These are phyloP conservation scores for Ostrea denselamellosa DNA, from an alignment of 1,140 invertebrate genomes.

Conservation along the genomic window DNA sequence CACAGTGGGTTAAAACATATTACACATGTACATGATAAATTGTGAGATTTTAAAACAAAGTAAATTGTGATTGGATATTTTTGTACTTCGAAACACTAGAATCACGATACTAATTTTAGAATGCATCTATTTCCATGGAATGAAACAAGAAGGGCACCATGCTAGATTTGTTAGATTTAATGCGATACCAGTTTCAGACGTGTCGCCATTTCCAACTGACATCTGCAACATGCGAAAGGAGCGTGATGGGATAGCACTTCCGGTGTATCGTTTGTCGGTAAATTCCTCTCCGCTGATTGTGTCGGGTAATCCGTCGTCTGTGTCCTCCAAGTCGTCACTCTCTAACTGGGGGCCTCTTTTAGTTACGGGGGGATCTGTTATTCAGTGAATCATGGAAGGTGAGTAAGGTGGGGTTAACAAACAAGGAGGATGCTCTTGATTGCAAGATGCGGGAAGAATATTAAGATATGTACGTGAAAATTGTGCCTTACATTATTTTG, in stretches of 20 bases:
- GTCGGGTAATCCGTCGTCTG: constrained; percentile 72
- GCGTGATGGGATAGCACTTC: constrained; percentile 90
- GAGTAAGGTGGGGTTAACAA: neutral
- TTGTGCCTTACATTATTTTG: too few relatives aligned
- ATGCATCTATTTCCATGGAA: neutral
- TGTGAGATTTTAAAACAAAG: neutral
- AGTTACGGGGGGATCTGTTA: neutral
- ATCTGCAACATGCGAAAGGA: constrained; percentile 89
- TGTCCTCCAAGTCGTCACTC: constrained; percentile 60
- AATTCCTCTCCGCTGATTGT: constrained; percentile 69
- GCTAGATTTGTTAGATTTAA: neutral
- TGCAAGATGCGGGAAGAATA: neutral
- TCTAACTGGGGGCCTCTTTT: constrained; percentile 6
- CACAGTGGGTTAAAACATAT: too few relatives aligned
- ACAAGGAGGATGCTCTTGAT: neutral
- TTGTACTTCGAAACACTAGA: neutral
- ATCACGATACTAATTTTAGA: neutral
- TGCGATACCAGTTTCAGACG: constrained; percentile 3
- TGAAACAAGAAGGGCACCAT: neutral
- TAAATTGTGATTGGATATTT: neutral
- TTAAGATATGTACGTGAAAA: neutral
- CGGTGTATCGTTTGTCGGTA: constrained; percentile 83
- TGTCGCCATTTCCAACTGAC: constrained; percentile 66
- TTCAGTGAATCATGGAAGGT: neutral
- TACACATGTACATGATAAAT: too few relatives aligned